phyloP scores from a whole-genome alignment of 2,797 vertebrate genomes.

The Peromyscus melanophrys region DNA sequence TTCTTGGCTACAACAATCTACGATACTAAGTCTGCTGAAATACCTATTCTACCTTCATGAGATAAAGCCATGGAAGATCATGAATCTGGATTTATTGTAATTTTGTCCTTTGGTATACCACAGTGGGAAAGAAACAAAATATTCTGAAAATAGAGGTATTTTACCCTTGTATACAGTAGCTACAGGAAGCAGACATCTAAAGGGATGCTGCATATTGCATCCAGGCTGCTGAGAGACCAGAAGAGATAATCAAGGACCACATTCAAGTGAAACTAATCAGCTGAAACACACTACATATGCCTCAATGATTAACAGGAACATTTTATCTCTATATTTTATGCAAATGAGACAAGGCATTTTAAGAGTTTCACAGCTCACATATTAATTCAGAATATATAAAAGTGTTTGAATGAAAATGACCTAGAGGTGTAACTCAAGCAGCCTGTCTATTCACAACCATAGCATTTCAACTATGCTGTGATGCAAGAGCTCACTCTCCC shows the following conservation, averaged over 20 bases:
- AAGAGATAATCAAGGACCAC: constrained; percentile 39
- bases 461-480: neutral
- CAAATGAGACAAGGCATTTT: constrained; percentile 77
- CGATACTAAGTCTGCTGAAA: neutral
- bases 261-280: constrained; percentile 73
- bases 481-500: neutral
- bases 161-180: constrained; percentile 30
- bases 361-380: constrained; percentile 78
- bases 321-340: constrained; percentile 81
- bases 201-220: constrained; percentile 14
- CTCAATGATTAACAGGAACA: constrained; percentile 79
- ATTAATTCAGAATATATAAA: constrained; percentile 76
- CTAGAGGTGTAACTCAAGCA: constrained; percentile 59
- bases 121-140: neutral
- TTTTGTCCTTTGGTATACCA: neutral
- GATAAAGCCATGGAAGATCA: neutral
- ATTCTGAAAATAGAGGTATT: constrained; percentile 51
- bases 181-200: constrained; percentile 38
- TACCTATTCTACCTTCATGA: neutral
- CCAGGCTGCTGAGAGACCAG: neutral
- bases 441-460: neutral
- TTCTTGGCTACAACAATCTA: neutral
- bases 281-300: constrained; percentile 78
- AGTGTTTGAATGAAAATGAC: constrained; percentile 77
- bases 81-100: neutral